phyloP scores from a whole-genome alignment of 2,888 invertebrate genomes.

The Schrankia costaestrigalis region DNA sequence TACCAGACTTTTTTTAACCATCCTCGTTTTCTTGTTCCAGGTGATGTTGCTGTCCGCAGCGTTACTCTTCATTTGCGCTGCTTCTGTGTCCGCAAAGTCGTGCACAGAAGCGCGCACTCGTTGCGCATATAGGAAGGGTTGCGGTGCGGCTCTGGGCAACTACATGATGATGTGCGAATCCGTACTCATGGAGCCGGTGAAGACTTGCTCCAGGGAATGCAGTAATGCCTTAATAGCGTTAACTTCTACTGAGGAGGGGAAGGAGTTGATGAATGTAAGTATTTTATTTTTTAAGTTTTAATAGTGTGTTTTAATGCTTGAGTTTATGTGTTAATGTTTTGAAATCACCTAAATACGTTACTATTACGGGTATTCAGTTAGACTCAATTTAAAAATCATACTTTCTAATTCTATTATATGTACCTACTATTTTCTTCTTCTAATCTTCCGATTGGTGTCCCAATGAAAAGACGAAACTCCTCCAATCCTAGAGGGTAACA shows the following conservation, averaged over 20 bases:
- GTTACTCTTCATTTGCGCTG: conserved; percentile 47
- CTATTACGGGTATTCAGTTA: too few relatives aligned
- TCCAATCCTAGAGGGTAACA: too few relatives aligned
- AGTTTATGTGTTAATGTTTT: neutral
- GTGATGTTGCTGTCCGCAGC: conserved; percentile 68
- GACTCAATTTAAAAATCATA: too few relatives aligned
- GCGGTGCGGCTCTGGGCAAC: conserved; percentile 87
- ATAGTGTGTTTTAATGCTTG: neutral
- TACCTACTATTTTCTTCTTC: too few relatives aligned
- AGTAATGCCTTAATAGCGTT: conserved; percentile 89
- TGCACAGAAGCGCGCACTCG: conserved; percentile 86
- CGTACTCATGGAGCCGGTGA: conserved; percentile 81
- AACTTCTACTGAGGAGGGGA: conserved; percentile 89
- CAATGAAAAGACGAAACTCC: too few relatives aligned
- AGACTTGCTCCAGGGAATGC: conserved; percentile 85
- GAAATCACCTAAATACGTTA: too few relatives aligned
- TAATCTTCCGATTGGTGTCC: too few relatives aligned
- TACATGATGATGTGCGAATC: conserved; percentile 87
- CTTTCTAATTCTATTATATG: too few relatives aligned
- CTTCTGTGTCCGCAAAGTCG: conserved; percentile 51
- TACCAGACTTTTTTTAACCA: too few relatives aligned
- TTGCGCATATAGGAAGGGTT: conserved; percentile 88
- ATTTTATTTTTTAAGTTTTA: neutral
- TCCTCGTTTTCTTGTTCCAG: conserved; percentile 35
- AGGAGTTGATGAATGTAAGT: conserved; percentile 87